Conservation (phyloP, 2,797 vertebrate genomes). For the Garrulus glandarius region DNA sequence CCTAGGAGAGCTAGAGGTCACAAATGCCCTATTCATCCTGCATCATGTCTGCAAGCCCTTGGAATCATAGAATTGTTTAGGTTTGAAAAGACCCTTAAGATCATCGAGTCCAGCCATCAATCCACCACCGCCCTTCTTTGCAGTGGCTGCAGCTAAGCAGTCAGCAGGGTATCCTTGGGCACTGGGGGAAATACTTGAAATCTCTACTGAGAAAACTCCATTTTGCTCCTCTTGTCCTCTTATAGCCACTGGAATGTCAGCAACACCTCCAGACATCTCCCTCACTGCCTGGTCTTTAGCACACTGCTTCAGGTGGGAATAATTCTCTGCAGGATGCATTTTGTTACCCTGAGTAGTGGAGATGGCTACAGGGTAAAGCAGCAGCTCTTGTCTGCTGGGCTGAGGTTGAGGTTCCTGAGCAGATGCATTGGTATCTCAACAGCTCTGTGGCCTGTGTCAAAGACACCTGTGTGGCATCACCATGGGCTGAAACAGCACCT, state of each 20-base stretch:
- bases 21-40: background rate
- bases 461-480: background rate
- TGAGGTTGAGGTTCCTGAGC: background rate
- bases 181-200: background rate
- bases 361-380: background rate
- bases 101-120: background rate
- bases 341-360: background rate
- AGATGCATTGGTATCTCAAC: background rate
- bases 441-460: background rate
- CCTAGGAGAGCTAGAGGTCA: background rate
- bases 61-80: background rate
- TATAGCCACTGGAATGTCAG: background rate
- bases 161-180: background rate
- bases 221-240: background rate
- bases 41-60: background rate
- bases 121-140: background rate
- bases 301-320: background rate
- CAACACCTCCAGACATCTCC: background rate
- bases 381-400: accelerated
- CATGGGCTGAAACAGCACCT: background rate
- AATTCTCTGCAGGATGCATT: background rate
- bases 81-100: background rate
- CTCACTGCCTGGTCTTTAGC: background rate
- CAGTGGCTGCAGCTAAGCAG: background rate
- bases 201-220: background rate